phyloP scores from a whole-genome alignment of 2,888 invertebrate genomes.

The Conchocele bisecta region DNA sequence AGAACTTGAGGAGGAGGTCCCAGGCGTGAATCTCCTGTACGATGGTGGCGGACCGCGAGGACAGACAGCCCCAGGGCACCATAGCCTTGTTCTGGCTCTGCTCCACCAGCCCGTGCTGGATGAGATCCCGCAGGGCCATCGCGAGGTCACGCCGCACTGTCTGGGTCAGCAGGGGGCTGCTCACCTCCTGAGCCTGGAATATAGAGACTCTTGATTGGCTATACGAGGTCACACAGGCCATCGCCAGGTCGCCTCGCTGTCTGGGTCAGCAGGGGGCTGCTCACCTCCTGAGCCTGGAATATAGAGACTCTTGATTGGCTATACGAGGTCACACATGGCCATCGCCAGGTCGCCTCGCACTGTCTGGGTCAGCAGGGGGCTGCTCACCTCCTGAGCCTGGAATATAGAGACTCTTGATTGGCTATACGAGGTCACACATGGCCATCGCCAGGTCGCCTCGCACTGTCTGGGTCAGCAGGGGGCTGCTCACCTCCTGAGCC shows the following conservation, averaged over 20 bases:
- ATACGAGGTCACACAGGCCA: too few relatives aligned
- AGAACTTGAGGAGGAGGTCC: constrained; percentile 97
- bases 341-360: constrained; percentile 95
- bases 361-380: constrained; percentile 90
- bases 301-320: too few relatives aligned
- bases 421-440: constrained; percentile 95
- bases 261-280: constrained; percentile 89
- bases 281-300: constrained; percentile 70
- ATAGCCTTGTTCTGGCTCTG: constrained; percentile 87
- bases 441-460: constrained; percentile 96
- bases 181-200: constrained; percentile 66
- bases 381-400: constrained; percentile 73
- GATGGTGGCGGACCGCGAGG: constrained; percentile 78
- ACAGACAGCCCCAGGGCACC: constrained; percentile 86
- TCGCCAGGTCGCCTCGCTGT: constrained; percentile 97
- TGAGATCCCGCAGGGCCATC: constrained; percentile 93
- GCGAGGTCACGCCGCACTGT: constrained; percentile 96
- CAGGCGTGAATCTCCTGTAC: constrained; percentile 92
- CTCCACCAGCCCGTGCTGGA: constrained; percentile 95
- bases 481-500: constrained; percentile 75
- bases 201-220: too few relatives aligned
- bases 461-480: constrained; percentile 93
- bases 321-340: constrained; percentile 95
- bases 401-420: too few relatives aligned
- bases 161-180: constrained; percentile 89